A percentile compares a stretch with the other conserved stretches of the same genome.
Evolutionary conservation across 2,888 invertebrate species (phyloP).

Genomic region (Tipula vernalis): DNA sequence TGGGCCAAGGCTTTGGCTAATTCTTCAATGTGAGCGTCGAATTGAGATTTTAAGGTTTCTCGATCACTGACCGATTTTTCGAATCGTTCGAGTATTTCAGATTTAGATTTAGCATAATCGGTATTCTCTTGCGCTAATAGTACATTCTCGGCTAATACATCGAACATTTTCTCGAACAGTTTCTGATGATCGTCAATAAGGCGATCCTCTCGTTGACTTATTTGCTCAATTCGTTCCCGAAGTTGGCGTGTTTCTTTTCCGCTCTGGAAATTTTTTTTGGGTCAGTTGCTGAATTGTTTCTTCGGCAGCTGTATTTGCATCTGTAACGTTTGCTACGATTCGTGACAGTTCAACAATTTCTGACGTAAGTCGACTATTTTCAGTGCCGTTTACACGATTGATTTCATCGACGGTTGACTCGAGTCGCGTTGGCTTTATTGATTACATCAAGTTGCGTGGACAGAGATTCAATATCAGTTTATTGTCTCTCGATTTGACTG

Average conservation of each 20-base stretch:
- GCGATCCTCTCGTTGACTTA: not conserved
- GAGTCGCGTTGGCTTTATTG: not conserved
- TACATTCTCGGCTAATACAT: constrained; percentile 7
- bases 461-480: not conserved
- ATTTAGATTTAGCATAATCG: constrained; percentile 9
- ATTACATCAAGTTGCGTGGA: not conserved
- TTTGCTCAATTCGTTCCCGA: not conserved
- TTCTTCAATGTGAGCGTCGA: not conserved
- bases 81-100: constrained; percentile 19
- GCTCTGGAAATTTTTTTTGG: not conserved
- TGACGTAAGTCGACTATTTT: not conserved
- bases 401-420: not conserved
- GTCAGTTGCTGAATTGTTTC: not conserved
- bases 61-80: constrained; percentile 18
- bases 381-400: not conserved
- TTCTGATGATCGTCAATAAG: not conserved
- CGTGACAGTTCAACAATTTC: not conserved
- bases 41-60: not conserved
- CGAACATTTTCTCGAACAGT: not conserved
- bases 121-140: not conserved
- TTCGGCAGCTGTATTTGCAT: not conserved
- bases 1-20: not conserved
- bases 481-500: not conserved
- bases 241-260: not conserved
- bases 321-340: not conserved